A percentile compares a stretch with the other conserved stretches of the same genome.
These are phyloP conservation scores for Diabrotica undecimpunctata DNA, from an alignment of 1,140 invertebrate genomes.

Conservation along the genomic window DNA sequence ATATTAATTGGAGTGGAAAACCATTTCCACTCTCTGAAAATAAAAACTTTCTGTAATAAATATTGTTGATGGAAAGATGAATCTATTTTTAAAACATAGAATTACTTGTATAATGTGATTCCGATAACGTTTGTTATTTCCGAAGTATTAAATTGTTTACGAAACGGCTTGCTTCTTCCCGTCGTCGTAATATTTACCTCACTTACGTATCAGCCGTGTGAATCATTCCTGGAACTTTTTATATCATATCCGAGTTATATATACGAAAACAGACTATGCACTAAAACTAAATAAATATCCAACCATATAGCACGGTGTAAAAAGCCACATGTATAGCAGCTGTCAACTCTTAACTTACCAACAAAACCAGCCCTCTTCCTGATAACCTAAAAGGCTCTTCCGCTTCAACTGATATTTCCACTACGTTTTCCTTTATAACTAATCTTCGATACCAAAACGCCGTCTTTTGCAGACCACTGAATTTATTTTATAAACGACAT, in stretches of 20 bases:
- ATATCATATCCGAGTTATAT: slow-evolving; percentile 8
- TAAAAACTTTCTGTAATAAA: no score
- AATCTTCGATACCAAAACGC: slow-evolving; percentile 12
- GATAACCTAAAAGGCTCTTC: slow-evolving; percentile 40
- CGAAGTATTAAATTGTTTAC: not conserved
- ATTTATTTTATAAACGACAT: slow-evolving; percentile 10
- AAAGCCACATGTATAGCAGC: slow-evolving; percentile 42
- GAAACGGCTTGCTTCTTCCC: not conserved
- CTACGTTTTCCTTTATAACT: slow-evolving; percentile 20
- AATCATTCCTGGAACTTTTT: slow-evolving; percentile 2
- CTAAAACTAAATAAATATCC: slow-evolving; percentile 43
- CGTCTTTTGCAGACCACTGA: slow-evolving; percentile 13
- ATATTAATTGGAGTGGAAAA: no score
- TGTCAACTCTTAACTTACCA: slow-evolving; percentile 38
- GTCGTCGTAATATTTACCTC: not conserved
- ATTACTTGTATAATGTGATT: no score
- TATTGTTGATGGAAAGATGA: no score
- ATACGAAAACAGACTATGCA: slow-evolving; percentile 23
- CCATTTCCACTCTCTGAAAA: no score
- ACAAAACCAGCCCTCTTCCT: slow-evolving; percentile 39
- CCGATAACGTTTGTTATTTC: no score
- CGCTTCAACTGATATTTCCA: slow-evolving; percentile 30
- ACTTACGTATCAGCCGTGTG: not conserved
- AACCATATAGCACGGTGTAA: slow-evolving; percentile 33
- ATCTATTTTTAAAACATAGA: no score